Conservation (phyloP, 2,113 vertebrate species). For the Eptesicus fuscus region DNA sequence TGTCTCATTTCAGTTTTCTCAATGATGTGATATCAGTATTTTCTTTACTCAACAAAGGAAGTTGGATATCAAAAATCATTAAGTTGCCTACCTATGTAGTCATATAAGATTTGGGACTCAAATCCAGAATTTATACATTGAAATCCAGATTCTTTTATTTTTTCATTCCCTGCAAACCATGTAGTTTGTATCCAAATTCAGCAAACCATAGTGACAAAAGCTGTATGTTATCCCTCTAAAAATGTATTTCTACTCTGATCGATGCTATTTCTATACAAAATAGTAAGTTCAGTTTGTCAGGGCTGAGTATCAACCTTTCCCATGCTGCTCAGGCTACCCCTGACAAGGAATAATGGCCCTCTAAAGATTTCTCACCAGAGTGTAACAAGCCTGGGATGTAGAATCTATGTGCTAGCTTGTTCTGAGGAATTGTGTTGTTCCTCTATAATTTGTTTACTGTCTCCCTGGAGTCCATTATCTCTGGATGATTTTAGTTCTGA, state of each 20-base stretch:
- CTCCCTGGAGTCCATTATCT: conserved; percentile 37
- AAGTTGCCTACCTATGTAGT: background rate
- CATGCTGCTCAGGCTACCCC: background rate
- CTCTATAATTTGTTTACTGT: conserved; percentile 46
- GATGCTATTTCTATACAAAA: conserved; percentile 6
- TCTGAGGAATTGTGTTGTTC: conserved; percentile 30
- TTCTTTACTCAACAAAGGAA: background rate
- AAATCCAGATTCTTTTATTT: background rate
- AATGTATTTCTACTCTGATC: background rate
- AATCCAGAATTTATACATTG: background rate
- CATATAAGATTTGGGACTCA: background rate
- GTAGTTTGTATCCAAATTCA: background rate
- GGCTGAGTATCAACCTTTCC: background rate
- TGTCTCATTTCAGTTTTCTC: background rate
- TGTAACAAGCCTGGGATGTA: background rate
- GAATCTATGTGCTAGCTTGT: background rate
- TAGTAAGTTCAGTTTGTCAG: background rate
- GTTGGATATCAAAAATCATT: background rate
- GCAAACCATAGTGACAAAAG: background rate
- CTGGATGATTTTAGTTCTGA: background rate
- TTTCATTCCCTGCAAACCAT: background rate
- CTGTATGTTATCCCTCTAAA: background rate
- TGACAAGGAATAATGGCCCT: background rate
- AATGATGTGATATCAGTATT: background rate
- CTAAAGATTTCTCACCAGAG: background rate